A percentile compares a stretch with the other conserved stretches of the same genome.
Conservation (phyloP, 2,888 invertebrate genomes). For the Stenolophus ochropezus region DNA sequence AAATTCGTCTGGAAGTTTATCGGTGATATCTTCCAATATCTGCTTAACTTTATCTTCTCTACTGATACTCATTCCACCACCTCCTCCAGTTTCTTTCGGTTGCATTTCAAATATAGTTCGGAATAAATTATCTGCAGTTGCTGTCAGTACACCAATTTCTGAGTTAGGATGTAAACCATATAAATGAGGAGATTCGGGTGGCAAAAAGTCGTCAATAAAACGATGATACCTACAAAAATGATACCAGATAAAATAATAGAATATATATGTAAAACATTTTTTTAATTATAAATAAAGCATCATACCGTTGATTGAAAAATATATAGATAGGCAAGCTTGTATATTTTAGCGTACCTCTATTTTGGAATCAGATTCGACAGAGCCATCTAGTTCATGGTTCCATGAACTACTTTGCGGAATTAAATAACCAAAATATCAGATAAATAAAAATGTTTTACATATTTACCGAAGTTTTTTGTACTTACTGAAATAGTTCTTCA, state of each 20-base stretch:
- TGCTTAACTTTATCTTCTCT: constrained; percentile 88
- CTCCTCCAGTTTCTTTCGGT: constrained; percentile 86
- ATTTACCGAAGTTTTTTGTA: no score
- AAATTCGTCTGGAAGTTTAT: constrained; percentile 92
- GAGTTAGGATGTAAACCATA: constrained; percentile 97
- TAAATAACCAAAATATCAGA: no score
- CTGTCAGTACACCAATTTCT: constrained; percentile 94
- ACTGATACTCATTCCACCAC: constrained; percentile 81
- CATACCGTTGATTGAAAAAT: no score
- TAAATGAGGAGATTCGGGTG: constrained; percentile 90
- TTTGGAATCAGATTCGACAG: no score
- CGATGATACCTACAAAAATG: constrained; percentile 78
- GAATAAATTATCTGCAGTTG: constrained; percentile 89
- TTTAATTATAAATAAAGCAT: no score
- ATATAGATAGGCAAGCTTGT: no score
- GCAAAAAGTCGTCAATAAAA: constrained; percentile 91
- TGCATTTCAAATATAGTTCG: constrained; percentile 92
- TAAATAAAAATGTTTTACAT: no score
- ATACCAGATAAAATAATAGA: not conserved
- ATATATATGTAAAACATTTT: no score
- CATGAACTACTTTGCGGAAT: no score
- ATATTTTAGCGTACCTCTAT: no score
- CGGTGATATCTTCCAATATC: constrained; percentile 89
- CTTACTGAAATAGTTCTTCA: no score
- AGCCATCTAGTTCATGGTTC: no score